Percentiles rank a stretch among this genome's conserved stretches.
These are phyloP conservation scores for Stegodyphus dumicola DNA, from an alignment of 1,140 invertebrate species.

Conservation along the genomic window DNA sequence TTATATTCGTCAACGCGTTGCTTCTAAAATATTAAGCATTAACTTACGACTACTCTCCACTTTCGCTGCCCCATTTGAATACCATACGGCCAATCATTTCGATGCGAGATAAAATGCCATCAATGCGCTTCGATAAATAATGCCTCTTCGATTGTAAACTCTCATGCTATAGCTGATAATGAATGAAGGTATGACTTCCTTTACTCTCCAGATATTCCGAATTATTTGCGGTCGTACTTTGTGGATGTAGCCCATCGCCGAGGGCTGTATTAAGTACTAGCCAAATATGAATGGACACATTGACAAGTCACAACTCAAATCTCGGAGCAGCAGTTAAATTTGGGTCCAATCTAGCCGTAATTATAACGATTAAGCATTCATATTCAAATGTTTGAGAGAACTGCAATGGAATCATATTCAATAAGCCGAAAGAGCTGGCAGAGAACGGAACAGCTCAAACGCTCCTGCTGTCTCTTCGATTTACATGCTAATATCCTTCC, in stretches of 20 bases:
- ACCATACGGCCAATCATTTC: too few relatives aligned
- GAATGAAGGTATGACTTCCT: not conserved
- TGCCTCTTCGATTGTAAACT: not conserved
- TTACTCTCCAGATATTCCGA: not conserved
- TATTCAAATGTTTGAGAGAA: conserved; percentile 44
- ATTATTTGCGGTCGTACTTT: not conserved
- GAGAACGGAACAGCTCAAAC: not conserved
- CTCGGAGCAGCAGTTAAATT: conserved; percentile 31
- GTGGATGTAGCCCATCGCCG: not conserved
- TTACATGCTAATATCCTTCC: not conserved
- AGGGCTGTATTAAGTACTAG: not conserved
- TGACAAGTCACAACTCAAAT: conserved; percentile 42
- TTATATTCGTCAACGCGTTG: too few relatives aligned
- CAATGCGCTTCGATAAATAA: too few relatives aligned
- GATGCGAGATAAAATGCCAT: too few relatives aligned
- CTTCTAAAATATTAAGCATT: too few relatives aligned
- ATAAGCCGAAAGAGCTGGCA: conserved; percentile 10
- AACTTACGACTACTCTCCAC: too few relatives aligned
- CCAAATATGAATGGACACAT: not conserved
- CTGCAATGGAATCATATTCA: conserved; percentile 35
- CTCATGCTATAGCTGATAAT: not conserved
- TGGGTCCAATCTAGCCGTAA: conserved; percentile 23
- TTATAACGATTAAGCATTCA: conserved; percentile 39
- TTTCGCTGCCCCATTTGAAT: too few relatives aligned
- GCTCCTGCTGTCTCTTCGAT: not conserved